phyloP scores from a whole-genome alignment of 1,140 invertebrate genomes.

The Battus philenor region DNA sequence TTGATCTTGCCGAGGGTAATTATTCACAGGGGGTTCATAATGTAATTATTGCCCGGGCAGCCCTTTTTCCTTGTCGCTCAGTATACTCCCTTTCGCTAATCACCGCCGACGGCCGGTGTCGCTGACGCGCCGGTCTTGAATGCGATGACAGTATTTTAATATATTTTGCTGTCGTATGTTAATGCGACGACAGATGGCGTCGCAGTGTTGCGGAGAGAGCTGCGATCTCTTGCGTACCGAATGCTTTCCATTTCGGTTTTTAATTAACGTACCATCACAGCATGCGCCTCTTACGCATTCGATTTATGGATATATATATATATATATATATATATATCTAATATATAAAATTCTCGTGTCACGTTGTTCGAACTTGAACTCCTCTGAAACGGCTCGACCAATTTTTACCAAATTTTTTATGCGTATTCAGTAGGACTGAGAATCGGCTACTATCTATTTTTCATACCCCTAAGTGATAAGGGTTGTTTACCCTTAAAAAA shows the following conservation, averaged over 20 bases:
- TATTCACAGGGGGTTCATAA: constrained; percentile 67
- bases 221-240: constrained; percentile 33
- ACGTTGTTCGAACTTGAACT: no score
- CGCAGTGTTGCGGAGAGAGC: constrained; percentile 32
- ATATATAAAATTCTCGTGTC: no score
- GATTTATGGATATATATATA: no score
- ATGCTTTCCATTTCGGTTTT: neutral
- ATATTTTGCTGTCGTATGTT: constrained; percentile 67
- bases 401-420: no score
- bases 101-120: constrained; percentile 56
- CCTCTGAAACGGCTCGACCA: no score
- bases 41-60: constrained; percentile 63
- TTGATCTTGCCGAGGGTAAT: constrained; percentile 62
- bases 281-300: no score
- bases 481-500: no score
- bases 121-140: constrained; percentile 58
- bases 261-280: no score
- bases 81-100: constrained; percentile 38
- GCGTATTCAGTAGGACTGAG: no score
- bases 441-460: no score
- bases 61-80: constrained; percentile 66
- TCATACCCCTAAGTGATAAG: no score
- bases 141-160: constrained; percentile 69
- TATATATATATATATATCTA: no score
- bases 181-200: constrained; percentile 54